Evolutionary conservation across 2,888 invertebrate genomes (phyloP).

Genomic region (Pachydiplax longipennis): DNA sequence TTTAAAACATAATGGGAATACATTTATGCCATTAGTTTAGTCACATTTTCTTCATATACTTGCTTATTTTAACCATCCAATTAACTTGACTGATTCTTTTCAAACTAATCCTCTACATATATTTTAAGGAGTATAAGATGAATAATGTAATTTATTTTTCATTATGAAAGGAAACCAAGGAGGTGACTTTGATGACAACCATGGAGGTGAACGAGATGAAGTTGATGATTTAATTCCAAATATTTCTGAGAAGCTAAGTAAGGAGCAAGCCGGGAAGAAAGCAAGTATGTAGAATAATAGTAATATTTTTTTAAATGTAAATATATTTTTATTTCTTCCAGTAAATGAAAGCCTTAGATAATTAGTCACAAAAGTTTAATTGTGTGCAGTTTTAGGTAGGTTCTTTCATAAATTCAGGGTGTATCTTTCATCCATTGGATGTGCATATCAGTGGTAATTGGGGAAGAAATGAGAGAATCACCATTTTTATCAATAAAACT

Average conservation of each 20-base stretch:
- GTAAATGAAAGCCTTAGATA: neutral
- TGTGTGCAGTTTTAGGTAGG: no score
- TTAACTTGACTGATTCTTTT: no score
- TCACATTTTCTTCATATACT: neutral
- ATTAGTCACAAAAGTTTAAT: no score
- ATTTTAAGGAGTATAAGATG: no score
- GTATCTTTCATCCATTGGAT: no score
- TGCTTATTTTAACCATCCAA: neutral
- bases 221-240: neutral
- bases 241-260: neutral
- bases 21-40: neutral
- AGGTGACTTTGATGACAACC: conserved; percentile 10
- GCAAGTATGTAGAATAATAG: neutral
- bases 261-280: neutral
- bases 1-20: neutral
- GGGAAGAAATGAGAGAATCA: no score
- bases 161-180: neutral
- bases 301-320: neutral
- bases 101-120: no score
- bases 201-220: conserved; percentile 18
- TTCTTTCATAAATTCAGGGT: no score
- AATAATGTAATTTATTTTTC: neutral
- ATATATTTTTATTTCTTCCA: no score
- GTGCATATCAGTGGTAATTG: no score
- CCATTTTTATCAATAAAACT: no score